Base-by-base conservation (phyloP, 2,113 vertebrate genomes). In the Dendropsophus ebraccatus region DNA sequence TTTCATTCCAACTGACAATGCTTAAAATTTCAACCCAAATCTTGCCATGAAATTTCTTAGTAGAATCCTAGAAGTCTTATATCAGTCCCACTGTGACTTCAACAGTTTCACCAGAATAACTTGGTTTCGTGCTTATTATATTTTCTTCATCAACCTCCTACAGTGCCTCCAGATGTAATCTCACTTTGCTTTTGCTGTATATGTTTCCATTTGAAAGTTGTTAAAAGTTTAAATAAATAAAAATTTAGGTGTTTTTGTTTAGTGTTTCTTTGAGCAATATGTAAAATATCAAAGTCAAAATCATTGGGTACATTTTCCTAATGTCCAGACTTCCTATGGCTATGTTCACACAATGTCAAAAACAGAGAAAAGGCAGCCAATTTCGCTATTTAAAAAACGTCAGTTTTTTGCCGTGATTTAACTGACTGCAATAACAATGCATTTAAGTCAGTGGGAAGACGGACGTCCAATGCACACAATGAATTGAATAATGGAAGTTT, bases 111-210 rank as follows among this genome's bases (percentile, higher is more conserved):
- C 47, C 56, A 81, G 30, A 60, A 65, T 65, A 81, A 81, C 37
- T 62, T 62, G 45, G 56, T 47, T 81, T 25, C 78, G 78, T 65
- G 78, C 78, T 65, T 81, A 65, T 81, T 47, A 81, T 81, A 80
- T 81, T 81, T 62, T 28, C 78, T 28, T 81, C 78, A 65, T 81
- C 78, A 81, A 65, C 78, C 78, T 47, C 78, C 78, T 62, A 65
- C 41, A 19, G 78, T 41, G 78, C 56, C 30, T n/a, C 78, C 78
- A 81, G 78, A 81, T 81, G 78, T 47, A 65, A 14, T 65, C 56
- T 65, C 35, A 30, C 52, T 62, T 65, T 47, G 56, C 21, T 16
- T 81, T 81, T 81, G 58, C 78, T 62, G 60, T 58, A 79, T 79
- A 79, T 28, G 23, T 47, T 81, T 65, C 30, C 19, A 58, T 79